Evolutionary conservation across 53 echinoderm and acorn worm genomes (phyloP).

Genomic region (Temnopleurus reevesii): DNA sequence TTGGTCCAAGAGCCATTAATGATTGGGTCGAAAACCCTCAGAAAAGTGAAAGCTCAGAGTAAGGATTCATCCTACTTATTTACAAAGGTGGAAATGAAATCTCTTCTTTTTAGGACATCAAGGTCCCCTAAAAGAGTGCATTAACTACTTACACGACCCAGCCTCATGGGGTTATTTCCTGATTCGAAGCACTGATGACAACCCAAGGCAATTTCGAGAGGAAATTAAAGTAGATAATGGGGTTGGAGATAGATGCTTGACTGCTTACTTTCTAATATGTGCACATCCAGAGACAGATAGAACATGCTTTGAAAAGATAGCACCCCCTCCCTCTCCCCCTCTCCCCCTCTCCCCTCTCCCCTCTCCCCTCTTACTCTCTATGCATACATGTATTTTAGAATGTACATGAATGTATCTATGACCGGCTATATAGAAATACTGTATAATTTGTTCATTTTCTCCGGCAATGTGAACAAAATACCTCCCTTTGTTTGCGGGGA

Average conservation of each 20-base stretch:
- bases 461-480: too few relatives aligned
- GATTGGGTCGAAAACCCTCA: background rate
- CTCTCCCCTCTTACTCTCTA: too few relatives aligned
- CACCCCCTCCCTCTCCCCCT: background rate
- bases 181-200: background rate
- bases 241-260: background rate
- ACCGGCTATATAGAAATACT: too few relatives aligned
- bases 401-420: too few relatives aligned
- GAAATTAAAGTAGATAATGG: conserved; percentile 8
- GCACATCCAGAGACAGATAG: background rate
- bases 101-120: background rate
- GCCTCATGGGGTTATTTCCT: conserved; percentile 34
- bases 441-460: too few relatives aligned
- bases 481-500: too few relatives aligned
- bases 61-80: too few relatives aligned
- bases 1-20: background rate
- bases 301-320: background rate
- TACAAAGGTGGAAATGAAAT: background rate
- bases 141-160: background rate
- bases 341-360: background rate
- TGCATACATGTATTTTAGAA: too few relatives aligned
- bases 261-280: background rate
- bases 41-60: background rate
- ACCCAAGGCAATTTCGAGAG: background rate
- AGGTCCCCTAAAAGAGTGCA: conserved; percentile 16